Base-by-base conservation (phyloP, 2,888 invertebrate species). In the Pecten maximus region DNA sequence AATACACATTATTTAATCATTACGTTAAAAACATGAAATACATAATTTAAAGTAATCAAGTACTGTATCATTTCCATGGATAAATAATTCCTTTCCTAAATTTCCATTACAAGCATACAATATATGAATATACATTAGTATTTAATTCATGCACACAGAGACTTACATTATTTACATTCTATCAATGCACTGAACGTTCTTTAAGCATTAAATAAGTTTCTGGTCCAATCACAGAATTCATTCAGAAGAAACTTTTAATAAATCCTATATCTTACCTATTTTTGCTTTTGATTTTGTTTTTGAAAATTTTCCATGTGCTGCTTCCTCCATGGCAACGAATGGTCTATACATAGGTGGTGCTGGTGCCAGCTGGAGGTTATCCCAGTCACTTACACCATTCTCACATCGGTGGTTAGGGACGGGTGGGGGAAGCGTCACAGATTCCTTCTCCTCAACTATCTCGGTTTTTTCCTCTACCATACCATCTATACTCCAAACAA, bases 281-380 rank as follows among this genome's bases (percentile, higher is more conserved):
- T 74, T 74, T 28, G 50, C 87, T 90, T 88, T 90, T 88, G 87
- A 88, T 48, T 86, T 88, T 89, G 88, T 92, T 92, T 93, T 94
- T 92, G 92, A 89, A 86, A 91, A n/a, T 93, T 87, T 88, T 93
- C 93, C 92, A 87, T 91, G 60, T 91, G 92, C 89, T 91, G 88
- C 94, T 89, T 95, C 95, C 90, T 96, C 96, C 90, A 95, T 92
- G 23, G 95, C 94, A n/a, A 95, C 94, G 93, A 95, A 96, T 16
- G 96, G 95, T 54, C 96, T 93, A 92, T 96, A 96, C 92, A 95
- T 94, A 8, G 96, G 95, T 86, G 96, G 96, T 0, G 96, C 95
- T 10, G 95, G 94, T 35, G 95, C 95, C 40, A 96, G 93, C 60
- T 93, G 93, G 12, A 96, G 94, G 86, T 94, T 94, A 15, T 89